Conservation (phyloP, 2,888 invertebrate species). For the Halocaridina rubra region DNA sequence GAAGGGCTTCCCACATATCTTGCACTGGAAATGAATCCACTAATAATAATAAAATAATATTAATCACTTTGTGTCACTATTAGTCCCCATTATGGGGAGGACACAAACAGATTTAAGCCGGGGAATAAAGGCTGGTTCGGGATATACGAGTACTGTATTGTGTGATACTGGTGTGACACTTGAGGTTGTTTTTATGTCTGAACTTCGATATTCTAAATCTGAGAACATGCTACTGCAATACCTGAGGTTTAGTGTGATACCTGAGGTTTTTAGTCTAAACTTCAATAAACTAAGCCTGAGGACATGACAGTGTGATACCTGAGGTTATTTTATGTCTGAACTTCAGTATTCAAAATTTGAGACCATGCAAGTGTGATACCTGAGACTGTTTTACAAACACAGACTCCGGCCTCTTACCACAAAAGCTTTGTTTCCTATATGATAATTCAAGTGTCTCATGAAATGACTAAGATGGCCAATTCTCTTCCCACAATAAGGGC, state of each 20-base stretch:
- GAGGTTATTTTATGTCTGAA: too few species aligned
- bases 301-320: too few species aligned
- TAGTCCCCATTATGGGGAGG: background rate
- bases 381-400: too few species aligned
- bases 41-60: background rate
- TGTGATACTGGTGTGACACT: background rate
- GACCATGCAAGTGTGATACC: too few species aligned
- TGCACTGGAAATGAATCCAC: constrained; percentile 35
- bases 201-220: background rate
- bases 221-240: too few species aligned
- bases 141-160: background rate
- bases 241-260: too few species aligned
- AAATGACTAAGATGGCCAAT: constrained; percentile 43
- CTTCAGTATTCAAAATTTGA: too few species aligned
- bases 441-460: constrained; percentile 43
- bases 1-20: constrained; percentile 33
- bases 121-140: background rate
- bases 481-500: constrained; percentile 43
- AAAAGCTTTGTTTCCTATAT: constrained; percentile 35
- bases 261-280: too few species aligned
- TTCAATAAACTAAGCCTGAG: too few species aligned
- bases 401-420: background rate
- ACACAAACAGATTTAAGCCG: too few species aligned
- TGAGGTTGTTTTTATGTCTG: background rate
- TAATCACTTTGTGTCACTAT: background rate